Percentiles rank a stretch among this genome's conserved stretches.
Evolutionary conservation across 2,888 invertebrate species (phyloP).

Genomic region (Orthosia cruda): DNA sequence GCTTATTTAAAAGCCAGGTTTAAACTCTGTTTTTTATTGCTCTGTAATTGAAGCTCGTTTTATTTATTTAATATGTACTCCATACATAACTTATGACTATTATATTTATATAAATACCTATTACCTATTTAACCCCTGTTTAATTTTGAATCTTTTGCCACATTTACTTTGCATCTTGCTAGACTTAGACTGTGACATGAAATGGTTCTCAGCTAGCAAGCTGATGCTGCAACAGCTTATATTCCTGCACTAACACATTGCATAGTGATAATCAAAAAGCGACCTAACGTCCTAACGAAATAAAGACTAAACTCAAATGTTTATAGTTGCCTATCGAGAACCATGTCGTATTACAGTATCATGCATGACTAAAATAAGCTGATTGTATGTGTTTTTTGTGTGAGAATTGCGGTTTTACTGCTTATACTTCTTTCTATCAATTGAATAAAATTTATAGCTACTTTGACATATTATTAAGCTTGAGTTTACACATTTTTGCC

Average conservation of each 20-base stretch:
- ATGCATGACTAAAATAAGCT: conserved; percentile 3
- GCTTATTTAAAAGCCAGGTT: not conserved
- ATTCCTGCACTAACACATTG: no score
- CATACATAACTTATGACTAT: not conserved
- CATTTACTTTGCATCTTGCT: conserved; percentile 31
- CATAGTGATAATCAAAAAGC: no score
- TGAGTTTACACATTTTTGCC: no score
- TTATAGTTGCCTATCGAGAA: not conserved
- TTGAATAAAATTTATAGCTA: not conserved
- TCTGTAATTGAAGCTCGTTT: not conserved
- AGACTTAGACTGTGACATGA: not conserved
- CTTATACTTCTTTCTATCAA: not conserved
- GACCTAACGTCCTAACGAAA: no score
- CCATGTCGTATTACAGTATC: conserved; percentile 1
- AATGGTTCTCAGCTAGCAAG: conserved; percentile 9
- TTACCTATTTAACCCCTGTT: not conserved
- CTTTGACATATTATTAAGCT: not conserved
- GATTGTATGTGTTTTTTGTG: not conserved
- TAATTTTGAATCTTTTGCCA: conserved; percentile 2
- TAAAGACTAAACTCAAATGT: no score
- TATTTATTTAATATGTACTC: not conserved
- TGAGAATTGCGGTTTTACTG: not conserved
- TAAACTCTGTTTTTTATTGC: not conserved
- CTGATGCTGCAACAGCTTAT: no score
- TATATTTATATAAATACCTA: no score